Conservation (phyloP, 1,140 invertebrate genomes). For the Parapsyche elsis region DNA sequence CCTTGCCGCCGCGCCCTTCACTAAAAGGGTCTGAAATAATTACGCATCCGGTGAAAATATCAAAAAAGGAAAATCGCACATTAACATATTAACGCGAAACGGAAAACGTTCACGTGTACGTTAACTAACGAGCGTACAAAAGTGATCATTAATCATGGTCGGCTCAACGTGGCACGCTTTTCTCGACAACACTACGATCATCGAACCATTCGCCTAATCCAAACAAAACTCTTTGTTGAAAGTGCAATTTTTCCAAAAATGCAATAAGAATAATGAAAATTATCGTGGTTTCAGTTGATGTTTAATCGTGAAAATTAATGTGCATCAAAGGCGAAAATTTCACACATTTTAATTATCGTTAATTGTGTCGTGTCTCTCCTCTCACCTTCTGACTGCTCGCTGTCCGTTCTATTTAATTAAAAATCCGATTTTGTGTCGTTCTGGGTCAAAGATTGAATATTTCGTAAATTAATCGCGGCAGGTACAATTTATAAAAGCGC, state of each 20-base stretch:
- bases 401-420: background rate
- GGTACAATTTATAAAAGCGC: background rate
- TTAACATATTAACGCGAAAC: background rate
- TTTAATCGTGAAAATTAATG: too few relatives aligned
- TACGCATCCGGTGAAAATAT: background rate
- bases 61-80: background rate
- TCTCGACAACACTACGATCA: background rate
- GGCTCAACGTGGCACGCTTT: background rate
- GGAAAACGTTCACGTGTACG: background rate
- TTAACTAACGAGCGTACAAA: background rate
- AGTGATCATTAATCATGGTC: background rate
- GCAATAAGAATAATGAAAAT: too few relatives aligned
- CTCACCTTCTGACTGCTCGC: background rate
- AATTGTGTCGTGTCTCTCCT: background rate
- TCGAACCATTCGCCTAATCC: too few relatives aligned
- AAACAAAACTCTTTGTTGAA: too few relatives aligned
- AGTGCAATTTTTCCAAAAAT: too few relatives aligned
- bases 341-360: conserved; percentile 4
- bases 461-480: background rate
- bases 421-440: conserved; percentile 15
- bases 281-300: too few relatives aligned
- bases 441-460: background rate
- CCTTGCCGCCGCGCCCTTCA: background rate
- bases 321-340: conserved; percentile 8
- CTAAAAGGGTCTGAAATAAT: background rate